Evolutionary conservation across 2,888 invertebrate genomes (phyloP), one percentile per base, ranked within the genome.

Genomic region (Epicampocera succincta): DNA sequence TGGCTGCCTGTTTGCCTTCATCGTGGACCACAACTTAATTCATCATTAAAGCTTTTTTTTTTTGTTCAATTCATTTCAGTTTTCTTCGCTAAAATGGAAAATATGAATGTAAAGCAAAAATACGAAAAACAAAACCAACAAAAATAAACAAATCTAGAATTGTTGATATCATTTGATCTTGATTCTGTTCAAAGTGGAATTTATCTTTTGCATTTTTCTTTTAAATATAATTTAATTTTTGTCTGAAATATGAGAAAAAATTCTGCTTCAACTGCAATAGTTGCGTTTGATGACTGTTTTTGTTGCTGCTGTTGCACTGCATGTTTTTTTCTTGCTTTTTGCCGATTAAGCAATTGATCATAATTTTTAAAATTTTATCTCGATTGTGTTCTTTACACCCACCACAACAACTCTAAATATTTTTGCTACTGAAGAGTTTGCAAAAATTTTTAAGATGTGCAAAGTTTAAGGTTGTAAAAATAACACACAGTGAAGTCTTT

Each of bases 351-450:
- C 77, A 71, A 71, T 69, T 77, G 77, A 77, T 71, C 69, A 77
- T 69, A 56, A n/a, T 44, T 69, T 44, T 58, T 54, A 46, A 33
- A 15, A 25, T 48, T 44, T 46, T 63, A 19, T 44, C 60, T 50
- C 21, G 42, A 66, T 60, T 52, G 19, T 42, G 44, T 71, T 33
- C 1, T 72, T 72, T 50, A 65, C 77, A 72, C 77, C 77, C 77
- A 78, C 77, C 46, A 54, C 19, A 71, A 40, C n/a, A 75, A 74
- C 58, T 74, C 6, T 21, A 48, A 63, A 71, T 3, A 63, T 56
- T 54, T 69, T 68, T 68, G 79, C 79, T 74, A 79, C 79, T 69
- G 79, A 79, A 66, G 68, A 69, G 52, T 48, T 17, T 42, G 46
- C 52, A 25, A 71, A 63, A 40, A 46, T 68, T 63, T 9, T 42